phyloP scores from a whole-genome alignment of 2,113 vertebrate genomes.

The Bubo scandiacus region DNA sequence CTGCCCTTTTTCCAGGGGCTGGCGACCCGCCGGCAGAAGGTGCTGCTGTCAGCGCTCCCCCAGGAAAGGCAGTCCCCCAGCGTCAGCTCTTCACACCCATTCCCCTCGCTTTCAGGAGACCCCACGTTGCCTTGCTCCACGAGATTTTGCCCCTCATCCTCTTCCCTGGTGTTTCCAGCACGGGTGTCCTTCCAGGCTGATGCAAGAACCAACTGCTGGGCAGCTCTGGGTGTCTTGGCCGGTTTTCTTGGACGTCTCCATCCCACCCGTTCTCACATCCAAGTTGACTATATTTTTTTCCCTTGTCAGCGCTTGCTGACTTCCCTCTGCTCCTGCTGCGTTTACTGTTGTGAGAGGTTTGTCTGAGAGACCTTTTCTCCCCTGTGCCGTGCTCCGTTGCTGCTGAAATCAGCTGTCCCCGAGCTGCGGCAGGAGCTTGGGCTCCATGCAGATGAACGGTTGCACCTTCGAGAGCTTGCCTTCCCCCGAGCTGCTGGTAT shows the following conservation, averaged over 20 bases:
- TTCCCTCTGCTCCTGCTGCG: background rate
- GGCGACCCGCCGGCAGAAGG: rapidly evolving
- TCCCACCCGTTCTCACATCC: background rate
- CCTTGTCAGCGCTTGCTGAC: background rate
- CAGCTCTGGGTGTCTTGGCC: background rate
- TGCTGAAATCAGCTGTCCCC: background rate
- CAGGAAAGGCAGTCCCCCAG: background rate
- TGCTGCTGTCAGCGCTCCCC: background rate
- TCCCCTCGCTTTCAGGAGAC: background rate
- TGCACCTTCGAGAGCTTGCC: slow-evolving; percentile 10
- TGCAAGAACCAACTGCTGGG: background rate
- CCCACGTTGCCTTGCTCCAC: rapidly evolving
- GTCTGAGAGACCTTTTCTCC: background rate
- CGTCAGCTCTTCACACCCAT: background rate
- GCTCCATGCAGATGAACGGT: background rate
- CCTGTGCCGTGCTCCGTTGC: background rate
- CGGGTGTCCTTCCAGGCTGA: background rate
- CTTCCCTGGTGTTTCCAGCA: background rate
- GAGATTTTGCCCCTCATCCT: background rate
- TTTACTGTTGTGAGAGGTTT: background rate
- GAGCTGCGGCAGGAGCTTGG: background rate
- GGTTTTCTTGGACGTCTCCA: background rate
- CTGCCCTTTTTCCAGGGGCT: background rate
- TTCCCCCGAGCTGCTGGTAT: background rate
- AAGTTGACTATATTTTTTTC: rapidly evolving